phyloP scores from a whole-genome alignment of 2,797 vertebrate genomes.

The Poecilia wingei region DNA sequence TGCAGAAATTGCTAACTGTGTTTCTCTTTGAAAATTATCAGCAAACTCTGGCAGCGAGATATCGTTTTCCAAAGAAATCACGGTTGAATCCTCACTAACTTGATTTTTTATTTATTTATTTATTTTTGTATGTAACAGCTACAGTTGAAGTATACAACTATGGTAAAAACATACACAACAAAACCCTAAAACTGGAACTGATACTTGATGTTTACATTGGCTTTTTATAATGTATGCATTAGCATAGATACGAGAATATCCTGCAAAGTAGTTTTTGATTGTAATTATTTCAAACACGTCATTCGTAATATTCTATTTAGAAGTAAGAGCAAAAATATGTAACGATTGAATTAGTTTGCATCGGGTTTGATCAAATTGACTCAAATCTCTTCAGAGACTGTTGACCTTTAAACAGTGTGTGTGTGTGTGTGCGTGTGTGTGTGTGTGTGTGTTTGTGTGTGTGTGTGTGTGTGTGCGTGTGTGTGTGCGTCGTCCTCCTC shows the following conservation, averaged over 20 bases:
- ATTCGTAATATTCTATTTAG: background rate
- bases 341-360: background rate
- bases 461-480: constrained; percentile 47
- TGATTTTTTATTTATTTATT: background rate
- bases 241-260: constrained; percentile 8
- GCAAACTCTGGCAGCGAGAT: constrained; percentile 42
- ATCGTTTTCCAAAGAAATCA: constrained; percentile 14
- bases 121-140: constrained; percentile 16
- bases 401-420: constrained; percentile 43
- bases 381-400: constrained; percentile 3
- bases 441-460: constrained; percentile 47
- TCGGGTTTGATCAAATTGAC: background rate
- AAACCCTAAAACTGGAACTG: background rate
- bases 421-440: constrained; percentile 45
- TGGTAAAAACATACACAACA: background rate
- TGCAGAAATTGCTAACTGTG: constrained; percentile 52
- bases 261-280: background rate
- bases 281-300: background rate
- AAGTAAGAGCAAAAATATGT: background rate
- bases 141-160: background rate
- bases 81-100: constrained; percentile 33
- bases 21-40: constrained; percentile 40
- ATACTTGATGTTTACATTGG: background rate
- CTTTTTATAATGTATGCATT: background rate
- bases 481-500: constrained; percentile 51